These are phyloP conservation scores for Xylota sylvarum DNA, from an alignment of 2,888 invertebrate species.

Conservation along the genomic window DNA sequence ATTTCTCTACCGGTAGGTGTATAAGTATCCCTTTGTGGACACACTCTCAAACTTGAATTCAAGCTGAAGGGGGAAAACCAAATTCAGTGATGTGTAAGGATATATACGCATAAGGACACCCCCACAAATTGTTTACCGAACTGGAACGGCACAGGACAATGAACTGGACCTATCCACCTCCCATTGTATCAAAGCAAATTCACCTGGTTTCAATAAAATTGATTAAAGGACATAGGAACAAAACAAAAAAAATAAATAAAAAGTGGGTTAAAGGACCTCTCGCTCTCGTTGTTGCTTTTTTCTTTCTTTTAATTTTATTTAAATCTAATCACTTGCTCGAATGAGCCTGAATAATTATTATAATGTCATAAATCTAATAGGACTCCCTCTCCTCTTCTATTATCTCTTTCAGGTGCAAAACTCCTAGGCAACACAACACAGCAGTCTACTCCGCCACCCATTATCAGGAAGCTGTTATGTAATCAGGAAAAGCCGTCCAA, in stretches of 20 bases:
- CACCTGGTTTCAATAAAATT: slow-evolving; percentile 40
- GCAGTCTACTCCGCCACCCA: slow-evolving; percentile 42
- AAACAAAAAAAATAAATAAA: slow-evolving; percentile 40
- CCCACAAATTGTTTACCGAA: slow-evolving; percentile 30
- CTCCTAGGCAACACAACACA: slow-evolving; percentile 55
- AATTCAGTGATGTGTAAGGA: slow-evolving; percentile 20
- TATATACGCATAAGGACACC: not conserved
- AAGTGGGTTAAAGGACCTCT: slow-evolving; percentile 24
- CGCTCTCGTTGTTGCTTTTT: slow-evolving; percentile 11
- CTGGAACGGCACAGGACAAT: slow-evolving; percentile 60
- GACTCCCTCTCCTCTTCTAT: slow-evolving; percentile 24
- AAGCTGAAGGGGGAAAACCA: not conserved
- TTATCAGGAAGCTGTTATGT: slow-evolving; percentile 54
- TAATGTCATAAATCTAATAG: slow-evolving; percentile 46
- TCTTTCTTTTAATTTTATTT: slow-evolving; percentile 5
- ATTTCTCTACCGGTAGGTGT: not conserved
- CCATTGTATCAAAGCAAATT: slow-evolving; percentile 11
- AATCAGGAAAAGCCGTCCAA: slow-evolving; percentile 74
- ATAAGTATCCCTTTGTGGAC: not conserved
- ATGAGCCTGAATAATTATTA: slow-evolving; percentile 39
- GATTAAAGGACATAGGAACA: slow-evolving; percentile 29
- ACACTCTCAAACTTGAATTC: not conserved
- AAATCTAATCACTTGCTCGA: slow-evolving; percentile 62
- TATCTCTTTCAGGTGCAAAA: slow-evolving; percentile 62
- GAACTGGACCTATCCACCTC: slow-evolving; percentile 42